Evolutionary conservation across 2,888 invertebrate genomes (phyloP).

Genomic region (Craniophora ligustri): DNA sequence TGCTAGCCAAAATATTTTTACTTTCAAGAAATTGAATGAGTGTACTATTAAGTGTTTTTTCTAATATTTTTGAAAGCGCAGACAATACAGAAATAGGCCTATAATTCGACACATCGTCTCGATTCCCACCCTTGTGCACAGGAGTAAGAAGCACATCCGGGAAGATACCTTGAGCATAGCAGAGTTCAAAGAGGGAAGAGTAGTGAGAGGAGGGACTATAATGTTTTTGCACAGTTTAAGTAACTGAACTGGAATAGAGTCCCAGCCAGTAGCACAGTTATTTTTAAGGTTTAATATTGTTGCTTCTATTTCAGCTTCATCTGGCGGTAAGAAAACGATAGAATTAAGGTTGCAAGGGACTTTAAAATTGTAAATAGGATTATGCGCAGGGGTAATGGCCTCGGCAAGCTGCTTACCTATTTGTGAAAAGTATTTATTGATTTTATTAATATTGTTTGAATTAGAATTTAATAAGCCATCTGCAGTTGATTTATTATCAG

Average conservation of each 20-base stretch:
- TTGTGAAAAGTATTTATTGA: conserved; percentile 8
- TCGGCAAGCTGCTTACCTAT: conserved; percentile 7
- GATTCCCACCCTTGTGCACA: conserved; percentile 26
- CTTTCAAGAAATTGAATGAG: conserved; percentile 3
- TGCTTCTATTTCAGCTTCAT: no score
- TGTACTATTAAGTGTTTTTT: conserved; percentile 6
- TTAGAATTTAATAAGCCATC: conserved; percentile 6
- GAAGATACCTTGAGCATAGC: conserved; percentile 7
- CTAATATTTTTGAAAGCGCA: not conserved
- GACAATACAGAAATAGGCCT: conserved; percentile 26
- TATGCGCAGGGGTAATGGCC: not conserved
- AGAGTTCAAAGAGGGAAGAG: conserved; percentile 2
- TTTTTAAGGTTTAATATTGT: conserved; percentile 8
- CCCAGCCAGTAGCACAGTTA: conserved; percentile 8
- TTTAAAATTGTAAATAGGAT: no score
- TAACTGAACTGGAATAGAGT: conserved; percentile 8
- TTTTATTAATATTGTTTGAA: conserved; percentile 5
- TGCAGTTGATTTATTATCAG: not conserved
- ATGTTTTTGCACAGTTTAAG: not conserved
- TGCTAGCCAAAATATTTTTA: not conserved
- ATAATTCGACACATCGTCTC: conserved; percentile 19
- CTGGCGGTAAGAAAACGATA: no score
- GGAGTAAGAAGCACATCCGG: conserved; percentile 22
- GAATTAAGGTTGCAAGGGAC: no score
- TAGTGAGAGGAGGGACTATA: conserved; percentile 1